A percentile compares a stretch with the other conserved stretches of the same genome.
These are phyloP conservation scores for Hermodice carunculata DNA, from an alignment of 2,888 invertebrate genomes.

Conservation along the genomic window DNA sequence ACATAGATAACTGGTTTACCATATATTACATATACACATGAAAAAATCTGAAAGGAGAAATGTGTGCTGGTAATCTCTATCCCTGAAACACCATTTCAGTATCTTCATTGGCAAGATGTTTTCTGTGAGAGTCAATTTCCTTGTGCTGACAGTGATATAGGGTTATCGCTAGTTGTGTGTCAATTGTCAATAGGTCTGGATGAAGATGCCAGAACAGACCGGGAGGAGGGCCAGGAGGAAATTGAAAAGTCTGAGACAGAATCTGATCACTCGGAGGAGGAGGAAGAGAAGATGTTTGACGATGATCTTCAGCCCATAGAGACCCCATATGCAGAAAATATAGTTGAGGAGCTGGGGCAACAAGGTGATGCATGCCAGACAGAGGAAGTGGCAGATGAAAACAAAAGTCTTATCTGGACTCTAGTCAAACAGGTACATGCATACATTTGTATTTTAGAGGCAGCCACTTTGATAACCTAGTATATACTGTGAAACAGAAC, in stretches of 20 bases:
- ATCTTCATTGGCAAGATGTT: too few species aligned
- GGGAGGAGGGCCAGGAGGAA: slow-evolving; percentile 33
- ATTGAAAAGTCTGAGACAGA: slow-evolving; percentile 70
- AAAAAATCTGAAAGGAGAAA: too few species aligned
- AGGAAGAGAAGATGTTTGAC: slow-evolving; percentile 64
- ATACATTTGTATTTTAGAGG: not conserved
- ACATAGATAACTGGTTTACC: too few species aligned
- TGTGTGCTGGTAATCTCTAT: too few species aligned
- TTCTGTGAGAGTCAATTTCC: too few species aligned
- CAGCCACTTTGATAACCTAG: too few species aligned
- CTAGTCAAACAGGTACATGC: slow-evolving; percentile 83
- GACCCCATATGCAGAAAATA: slow-evolving; percentile 75
- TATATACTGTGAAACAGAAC: too few species aligned
- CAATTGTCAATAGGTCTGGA: slow-evolving; percentile 77
- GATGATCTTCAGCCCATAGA: slow-evolving; percentile 73
- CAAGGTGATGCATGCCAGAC: slow-evolving; percentile 76
- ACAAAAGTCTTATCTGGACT: slow-evolving; percentile 95
- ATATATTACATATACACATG: too few species aligned
- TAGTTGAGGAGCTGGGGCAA: slow-evolving; percentile 74
- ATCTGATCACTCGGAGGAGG: slow-evolving; percentile 74
- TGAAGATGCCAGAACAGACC: slow-evolving; percentile 72
- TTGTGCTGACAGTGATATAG: too few species aligned
- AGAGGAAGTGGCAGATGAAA: slow-evolving; percentile 93
- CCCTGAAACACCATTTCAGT: too few species aligned
- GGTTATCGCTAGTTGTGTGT: too few species aligned